These are phyloP conservation scores for Leptoteleia sp. DNA, from an alignment of 1,140 invertebrate species.

Conservation along the genomic window DNA sequence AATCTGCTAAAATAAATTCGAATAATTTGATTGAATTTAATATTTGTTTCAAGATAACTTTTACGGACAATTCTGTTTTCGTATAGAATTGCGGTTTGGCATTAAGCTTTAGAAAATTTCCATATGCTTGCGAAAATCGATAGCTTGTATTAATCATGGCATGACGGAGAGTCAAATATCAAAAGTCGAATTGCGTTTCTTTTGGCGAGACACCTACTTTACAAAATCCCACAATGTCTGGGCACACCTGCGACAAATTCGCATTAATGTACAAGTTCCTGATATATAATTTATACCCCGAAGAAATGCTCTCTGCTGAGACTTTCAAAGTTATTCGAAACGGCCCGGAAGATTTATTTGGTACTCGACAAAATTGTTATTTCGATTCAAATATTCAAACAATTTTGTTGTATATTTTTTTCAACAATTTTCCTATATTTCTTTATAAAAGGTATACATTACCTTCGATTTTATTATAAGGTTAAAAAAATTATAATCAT, in stretches of 20 bases:
- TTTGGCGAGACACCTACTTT: neutral
- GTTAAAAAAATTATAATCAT: neutral
- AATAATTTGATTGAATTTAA: no score
- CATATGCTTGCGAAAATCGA: constrained; percentile 10
- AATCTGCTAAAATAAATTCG: no score
- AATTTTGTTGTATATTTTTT: no score
- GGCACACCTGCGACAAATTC: constrained; percentile 12
- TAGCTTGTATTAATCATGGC: constrained; percentile 11
- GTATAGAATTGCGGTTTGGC: neutral
- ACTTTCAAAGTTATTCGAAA: constrained; percentile 12
- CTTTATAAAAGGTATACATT: no score
- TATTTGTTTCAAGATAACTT: neutral
- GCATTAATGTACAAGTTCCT: constrained; percentile 7
- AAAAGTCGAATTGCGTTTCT: constrained; percentile 15
- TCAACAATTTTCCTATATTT: no score
- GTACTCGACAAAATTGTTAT: neutral
- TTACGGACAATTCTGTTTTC: no score
- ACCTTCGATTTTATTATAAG: no score
- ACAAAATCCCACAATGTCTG: neutral
- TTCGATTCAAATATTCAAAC: no score
- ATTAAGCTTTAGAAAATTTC: neutral
- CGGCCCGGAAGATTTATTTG: constrained; percentile 5
- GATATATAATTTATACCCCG: constrained; percentile 12
- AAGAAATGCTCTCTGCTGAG: neutral
- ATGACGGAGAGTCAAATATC: constrained; percentile 3